Evolutionary conservation across 1,140 invertebrate genomes (phyloP).

Genomic region (Chironomus tepperi): DNA sequence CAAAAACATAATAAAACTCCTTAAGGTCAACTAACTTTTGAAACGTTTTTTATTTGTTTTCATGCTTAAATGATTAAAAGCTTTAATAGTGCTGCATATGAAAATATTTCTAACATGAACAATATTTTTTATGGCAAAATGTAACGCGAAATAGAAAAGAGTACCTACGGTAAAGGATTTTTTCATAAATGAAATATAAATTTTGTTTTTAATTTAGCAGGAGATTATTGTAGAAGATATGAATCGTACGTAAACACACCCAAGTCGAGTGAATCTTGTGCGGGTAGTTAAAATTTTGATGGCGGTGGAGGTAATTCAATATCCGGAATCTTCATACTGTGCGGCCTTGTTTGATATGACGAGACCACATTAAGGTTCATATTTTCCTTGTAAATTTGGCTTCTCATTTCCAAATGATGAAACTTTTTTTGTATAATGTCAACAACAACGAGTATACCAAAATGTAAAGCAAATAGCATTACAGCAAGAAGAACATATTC

Average conservation of each 20-base stretch:
- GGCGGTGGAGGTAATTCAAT: slow-evolving; percentile 1
- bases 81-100: too few relatives aligned
- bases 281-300: background rate
- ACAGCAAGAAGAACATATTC: background rate
- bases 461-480: background rate
- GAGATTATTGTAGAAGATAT: slow-evolving; percentile 15
- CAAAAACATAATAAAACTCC: background rate
- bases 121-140: too few relatives aligned
- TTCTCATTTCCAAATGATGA: background rate
- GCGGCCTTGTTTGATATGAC: background rate
- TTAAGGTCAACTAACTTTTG: too few relatives aligned
- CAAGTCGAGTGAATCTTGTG: background rate
- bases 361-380: background rate
- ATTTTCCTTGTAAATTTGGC: background rate
- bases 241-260: background rate
- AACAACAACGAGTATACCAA: background rate
- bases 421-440: background rate
- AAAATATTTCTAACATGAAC: too few relatives aligned
- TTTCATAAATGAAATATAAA: background rate
- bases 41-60: too few relatives aligned
- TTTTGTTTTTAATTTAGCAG: background rate
- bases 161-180: too few relatives aligned
- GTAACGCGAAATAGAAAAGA: too few relatives aligned
- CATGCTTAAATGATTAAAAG: too few relatives aligned
- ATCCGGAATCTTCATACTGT: background rate